A percentile compares a stretch with the other conserved stretches of the same genome.
These are phyloP conservation scores for Lasiurus cinereus DNA, from an alignment of 2,113 vertebrate species.

Conservation along the genomic window DNA sequence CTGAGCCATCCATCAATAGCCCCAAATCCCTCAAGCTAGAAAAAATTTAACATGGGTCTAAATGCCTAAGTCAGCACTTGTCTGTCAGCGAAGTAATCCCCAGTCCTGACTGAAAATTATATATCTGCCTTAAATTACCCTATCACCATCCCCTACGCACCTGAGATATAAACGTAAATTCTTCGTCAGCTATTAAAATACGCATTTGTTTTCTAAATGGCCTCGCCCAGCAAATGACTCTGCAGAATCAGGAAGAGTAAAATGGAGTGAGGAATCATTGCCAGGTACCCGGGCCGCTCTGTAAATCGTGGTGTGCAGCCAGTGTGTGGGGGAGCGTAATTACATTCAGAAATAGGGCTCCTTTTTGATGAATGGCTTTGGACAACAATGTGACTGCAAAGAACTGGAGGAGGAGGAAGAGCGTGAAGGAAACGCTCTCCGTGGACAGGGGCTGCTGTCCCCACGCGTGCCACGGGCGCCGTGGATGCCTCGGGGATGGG, in stretches of 20 bases:
- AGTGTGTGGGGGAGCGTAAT: background rate
- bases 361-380: background rate
- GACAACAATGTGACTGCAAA: background rate
- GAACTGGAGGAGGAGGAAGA: background rate
- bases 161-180: slow-evolving; percentile 56
- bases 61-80: slow-evolving; percentile 52
- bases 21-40: slow-evolving; percentile 45
- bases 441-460: background rate
- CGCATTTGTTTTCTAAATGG: slow-evolving; percentile 64
- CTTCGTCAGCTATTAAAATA: slow-evolving; percentile 60
- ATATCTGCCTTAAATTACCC: slow-evolving; percentile 60
- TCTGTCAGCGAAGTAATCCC: slow-evolving; percentile 2
- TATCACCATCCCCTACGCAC: background rate
- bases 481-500: background rate
- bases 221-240: slow-evolving; percentile 49
- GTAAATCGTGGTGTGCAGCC: background rate
- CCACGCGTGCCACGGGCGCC: background rate
- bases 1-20: background rate
- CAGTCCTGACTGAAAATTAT: background rate
- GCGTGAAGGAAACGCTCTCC: background rate
- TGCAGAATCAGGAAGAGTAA: slow-evolving; percentile 60
- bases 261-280: slow-evolving; percentile 67
- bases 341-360: background rate
- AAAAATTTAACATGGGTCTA: slow-evolving; percentile 49
- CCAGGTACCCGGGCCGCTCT: slow-evolving; percentile 28